phyloP scores from a whole-genome alignment of 1,140 invertebrate genomes.

The Pristionchus pacificus region DNA sequence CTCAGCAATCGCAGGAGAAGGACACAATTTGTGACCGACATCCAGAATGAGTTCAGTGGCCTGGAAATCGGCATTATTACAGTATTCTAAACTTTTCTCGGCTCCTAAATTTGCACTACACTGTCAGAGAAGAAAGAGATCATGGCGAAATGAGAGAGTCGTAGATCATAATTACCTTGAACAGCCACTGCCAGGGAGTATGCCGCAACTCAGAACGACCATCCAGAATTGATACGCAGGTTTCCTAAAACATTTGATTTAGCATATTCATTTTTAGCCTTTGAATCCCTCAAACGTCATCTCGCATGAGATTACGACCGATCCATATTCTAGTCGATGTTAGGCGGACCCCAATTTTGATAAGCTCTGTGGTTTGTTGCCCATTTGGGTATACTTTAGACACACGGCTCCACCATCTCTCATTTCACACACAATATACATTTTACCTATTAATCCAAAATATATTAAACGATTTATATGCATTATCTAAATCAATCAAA shows the following conservation, averaged over 20 bases:
- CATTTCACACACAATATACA: too few relatives aligned
- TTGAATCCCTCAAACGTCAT: constrained; percentile 31
- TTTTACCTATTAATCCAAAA: too few relatives aligned
- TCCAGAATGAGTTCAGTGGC: constrained; percentile 25
- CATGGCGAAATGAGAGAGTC: too few relatives aligned
- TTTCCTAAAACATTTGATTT: constrained; percentile 24
- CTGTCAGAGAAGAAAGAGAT: too few relatives aligned
- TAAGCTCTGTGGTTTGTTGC: too few relatives aligned
- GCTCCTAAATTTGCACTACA: neutral
- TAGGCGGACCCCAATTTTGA: too few relatives aligned
- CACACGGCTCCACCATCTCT: constrained; percentile 15
- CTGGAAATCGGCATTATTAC: too few relatives aligned
- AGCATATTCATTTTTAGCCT: constrained; percentile 15
- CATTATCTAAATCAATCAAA: too few relatives aligned
- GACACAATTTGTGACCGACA: constrained; percentile 35
- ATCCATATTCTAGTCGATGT: constrained; percentile 21
- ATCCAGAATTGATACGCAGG: constrained; percentile 32
- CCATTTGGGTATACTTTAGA: too few relatives aligned
- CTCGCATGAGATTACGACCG: constrained; percentile 1
- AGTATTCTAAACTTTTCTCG: neutral
- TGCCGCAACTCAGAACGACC: constrained; percentile 27
- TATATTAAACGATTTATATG: too few relatives aligned
- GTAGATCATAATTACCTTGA: neutral
- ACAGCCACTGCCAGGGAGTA: constrained; percentile 35
- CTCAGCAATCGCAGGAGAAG: constrained; percentile 30